Evolutionary conservation across 2,113 vertebrate species (phyloP), one percentile per base, ranked within the genome.

Genomic region (Morone saxatilis): DNA sequence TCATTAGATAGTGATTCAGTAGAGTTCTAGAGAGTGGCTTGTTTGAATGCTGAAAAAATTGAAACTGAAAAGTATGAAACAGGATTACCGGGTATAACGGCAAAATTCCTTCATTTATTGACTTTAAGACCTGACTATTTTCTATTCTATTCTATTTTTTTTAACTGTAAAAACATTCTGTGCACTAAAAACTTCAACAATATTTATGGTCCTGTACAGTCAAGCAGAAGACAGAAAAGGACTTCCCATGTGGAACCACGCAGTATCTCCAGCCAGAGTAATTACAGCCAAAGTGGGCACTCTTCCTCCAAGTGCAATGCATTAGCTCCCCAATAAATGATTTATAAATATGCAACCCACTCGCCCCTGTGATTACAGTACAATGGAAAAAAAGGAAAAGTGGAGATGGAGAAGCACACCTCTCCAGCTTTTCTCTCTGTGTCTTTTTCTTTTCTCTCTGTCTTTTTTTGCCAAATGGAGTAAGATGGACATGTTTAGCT

Each of bases 401-500:
- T 80, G 60, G 61, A 75, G 75, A 73, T n/a, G 36, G 84, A 84
- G 78, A 77, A 84, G 81, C 62, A 84, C 73, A 89, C 78, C 80
- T 90, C 69, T 83, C 31, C 41, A 63, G 78, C 80, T 88, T 70
- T 71, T 74, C 54, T 48, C 66, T 57, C 60, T 76, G 68, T 59
- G 43, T 60, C 69, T 83, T 70, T 56, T 12, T 19, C n/a, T n/a
- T n/a, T n/a, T n/a, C n/a, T n/a, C n/a, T n/a, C n/a, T 48, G 12
- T 9, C 20, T 53, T 53, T 53, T 74, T 63, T 80, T 36, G 19
- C 68, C 85, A 92, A 91, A 91, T 86, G 84, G 90, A 89, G 80
- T 41, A 81, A 91, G 93, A 94, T 93, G 88, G 93, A 92, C 92
- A 92, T 78, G 87, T 93, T 92, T 89, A 89, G 90, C 81, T 90